Percentiles rank a stretch among this genome's conserved stretches.
phyloP scores from a whole-genome alignment of 2,797 vertebrate genomes.

The Pipistrellus pygmaeus region DNA sequence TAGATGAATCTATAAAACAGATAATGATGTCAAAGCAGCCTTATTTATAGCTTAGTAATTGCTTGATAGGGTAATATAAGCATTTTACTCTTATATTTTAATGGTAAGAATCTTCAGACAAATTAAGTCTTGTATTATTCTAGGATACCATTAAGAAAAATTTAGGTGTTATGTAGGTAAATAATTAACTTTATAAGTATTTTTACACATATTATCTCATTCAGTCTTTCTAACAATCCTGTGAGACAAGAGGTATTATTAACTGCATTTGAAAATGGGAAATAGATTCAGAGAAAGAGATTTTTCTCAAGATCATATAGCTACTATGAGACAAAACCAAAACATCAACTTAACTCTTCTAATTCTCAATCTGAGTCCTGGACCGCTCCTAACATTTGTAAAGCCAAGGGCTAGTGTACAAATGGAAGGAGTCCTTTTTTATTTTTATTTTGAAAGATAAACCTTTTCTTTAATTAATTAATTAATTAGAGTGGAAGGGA shows the following conservation, averaged over 20 bases:
- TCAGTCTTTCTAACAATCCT: slow-evolving; percentile 8
- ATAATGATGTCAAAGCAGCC: slow-evolving; percentile 8
- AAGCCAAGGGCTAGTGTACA: background rate
- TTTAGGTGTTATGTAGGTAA: slow-evolving; percentile 2
- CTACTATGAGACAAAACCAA: background rate
- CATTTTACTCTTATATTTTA: slow-evolving; percentile 41
- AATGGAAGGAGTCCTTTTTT: background rate
- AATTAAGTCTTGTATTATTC: slow-evolving; percentile 18
- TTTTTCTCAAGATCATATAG: background rate
- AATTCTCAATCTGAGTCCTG: background rate
- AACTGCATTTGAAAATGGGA: slow-evolving; percentile 6
- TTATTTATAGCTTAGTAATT: background rate
- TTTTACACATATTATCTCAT: background rate
- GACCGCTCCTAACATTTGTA: background rate
- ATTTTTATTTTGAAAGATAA: no score
- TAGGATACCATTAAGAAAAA: slow-evolving; percentile 52
- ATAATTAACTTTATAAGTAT: slow-evolving; percentile 27
- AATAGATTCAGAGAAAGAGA: slow-evolving; percentile 46
- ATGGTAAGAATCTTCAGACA: slow-evolving; percentile 21
- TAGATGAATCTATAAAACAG: background rate
- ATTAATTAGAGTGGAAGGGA: no score
- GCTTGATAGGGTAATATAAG: slow-evolving; percentile 9
- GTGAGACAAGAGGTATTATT: background rate
- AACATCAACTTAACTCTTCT: slow-evolving; percentile 20
- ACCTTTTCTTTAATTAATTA: no score